Conservation (phyloP, 2,888 invertebrate species). For the Heliconius ismenius region DNA sequence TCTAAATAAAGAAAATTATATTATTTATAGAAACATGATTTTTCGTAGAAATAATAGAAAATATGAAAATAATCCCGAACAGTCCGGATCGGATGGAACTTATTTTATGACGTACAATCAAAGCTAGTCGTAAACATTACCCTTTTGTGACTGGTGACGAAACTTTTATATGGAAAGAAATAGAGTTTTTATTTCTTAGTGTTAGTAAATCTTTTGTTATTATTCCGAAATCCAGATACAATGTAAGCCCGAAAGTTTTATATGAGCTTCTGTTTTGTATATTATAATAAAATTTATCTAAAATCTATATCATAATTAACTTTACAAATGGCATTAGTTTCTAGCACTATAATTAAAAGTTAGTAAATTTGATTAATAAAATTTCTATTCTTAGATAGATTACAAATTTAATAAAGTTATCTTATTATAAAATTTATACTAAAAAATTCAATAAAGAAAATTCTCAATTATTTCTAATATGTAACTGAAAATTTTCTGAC, state of each 20-base stretch:
- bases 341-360: neutral
- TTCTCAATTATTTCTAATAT: no score
- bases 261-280: neutral
- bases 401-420: no score
- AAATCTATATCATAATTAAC: neutral
- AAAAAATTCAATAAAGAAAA: no score
- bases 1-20: neutral
- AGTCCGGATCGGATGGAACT: constrained; percentile 3
- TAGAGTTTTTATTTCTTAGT: constrained; percentile 5
- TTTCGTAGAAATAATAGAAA: constrained; percentile 1
- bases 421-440: no score
- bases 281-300: neutral
- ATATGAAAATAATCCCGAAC: constrained; percentile 20
- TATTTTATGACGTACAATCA: constrained; percentile 21
- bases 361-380: no score
- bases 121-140: constrained; percentile 18
- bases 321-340: neutral
- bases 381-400: no score
- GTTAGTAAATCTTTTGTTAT: constrained; percentile 15
- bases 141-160: constrained; percentile 23
- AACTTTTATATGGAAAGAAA: constrained; percentile 17
- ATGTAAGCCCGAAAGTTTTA: neutral
- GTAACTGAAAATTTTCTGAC: no score
- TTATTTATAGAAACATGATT: neutral
- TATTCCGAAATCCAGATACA: neutral